These are phyloP conservation scores for Cyanistes caeruleus DNA, from an alignment of 2,113 vertebrate species.

Conservation along the genomic window DNA sequence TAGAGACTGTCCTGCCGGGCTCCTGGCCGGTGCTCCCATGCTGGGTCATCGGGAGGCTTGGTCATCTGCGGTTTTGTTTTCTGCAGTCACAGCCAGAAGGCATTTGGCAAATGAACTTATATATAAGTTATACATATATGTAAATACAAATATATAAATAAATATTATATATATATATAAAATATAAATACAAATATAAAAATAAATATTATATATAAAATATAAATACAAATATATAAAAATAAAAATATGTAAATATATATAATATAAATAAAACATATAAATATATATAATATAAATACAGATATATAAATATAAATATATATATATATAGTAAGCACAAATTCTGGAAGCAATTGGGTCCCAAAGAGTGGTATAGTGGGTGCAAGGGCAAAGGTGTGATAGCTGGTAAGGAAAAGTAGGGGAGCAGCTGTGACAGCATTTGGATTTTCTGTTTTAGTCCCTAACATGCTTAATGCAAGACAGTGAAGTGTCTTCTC, in stretches of 20 bases:
- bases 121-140: no score
- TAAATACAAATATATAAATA: no score
- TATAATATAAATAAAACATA: no score
- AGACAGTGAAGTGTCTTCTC: background rate
- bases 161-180: no score
- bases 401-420: background rate
- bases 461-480: background rate
- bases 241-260: no score
- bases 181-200: no score
- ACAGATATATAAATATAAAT: no score
- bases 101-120: background rate
- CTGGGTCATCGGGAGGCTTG: background rate
- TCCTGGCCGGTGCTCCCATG: background rate
- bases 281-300: no score
- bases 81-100: background rate
- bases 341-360: background rate
- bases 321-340: background rate
- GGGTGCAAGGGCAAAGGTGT: accelerated
- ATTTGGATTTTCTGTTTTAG: background rate
- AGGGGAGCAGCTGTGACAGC: background rate
- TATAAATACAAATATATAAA: no score
- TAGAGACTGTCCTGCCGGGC: accelerated
- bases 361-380: accelerated
- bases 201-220: no score
- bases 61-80: background rate